Conservation (phyloP, 2,888 invertebrate genomes). For the Drosophila rubida region DNA sequence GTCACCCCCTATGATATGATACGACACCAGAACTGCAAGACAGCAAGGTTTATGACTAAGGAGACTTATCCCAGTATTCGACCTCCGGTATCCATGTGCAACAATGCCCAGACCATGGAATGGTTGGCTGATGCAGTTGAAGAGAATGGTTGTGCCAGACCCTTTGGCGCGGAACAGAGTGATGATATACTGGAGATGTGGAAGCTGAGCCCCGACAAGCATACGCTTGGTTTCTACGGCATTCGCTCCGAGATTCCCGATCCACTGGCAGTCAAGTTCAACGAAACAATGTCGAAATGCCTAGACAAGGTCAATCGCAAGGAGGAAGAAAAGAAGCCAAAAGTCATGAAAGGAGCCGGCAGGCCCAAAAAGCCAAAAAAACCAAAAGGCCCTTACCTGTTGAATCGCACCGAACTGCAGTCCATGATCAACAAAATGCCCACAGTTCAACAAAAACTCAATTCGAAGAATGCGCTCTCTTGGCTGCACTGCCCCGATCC, state of each 20-base stretch:
- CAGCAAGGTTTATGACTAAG: neutral
- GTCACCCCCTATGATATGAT: slow-evolving; percentile 46
- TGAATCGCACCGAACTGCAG: slow-evolving; percentile 44
- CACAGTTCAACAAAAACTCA: slow-evolving; percentile 29
- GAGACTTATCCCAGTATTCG: slow-evolving; percentile 55
- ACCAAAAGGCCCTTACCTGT: slow-evolving; percentile 48
- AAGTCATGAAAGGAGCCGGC: neutral
- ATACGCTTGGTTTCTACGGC: slow-evolving; percentile 53
- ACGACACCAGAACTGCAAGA: slow-evolving; percentile 59
- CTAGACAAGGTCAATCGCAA: slow-evolving; percentile 37
- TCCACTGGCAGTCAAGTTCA: slow-evolving; percentile 35
- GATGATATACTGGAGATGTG: slow-evolving; percentile 48
- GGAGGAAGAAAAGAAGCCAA: neutral
- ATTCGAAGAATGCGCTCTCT: slow-evolving; percentile 33
- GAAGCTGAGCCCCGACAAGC: slow-evolving; percentile 53
- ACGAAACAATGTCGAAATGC: slow-evolving; percentile 38
- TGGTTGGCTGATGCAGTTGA: slow-evolving; percentile 53
- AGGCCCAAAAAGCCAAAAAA: neutral
- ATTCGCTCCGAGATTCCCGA: slow-evolving; percentile 2
- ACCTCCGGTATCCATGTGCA: slow-evolving; percentile 58
- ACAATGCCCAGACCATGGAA: slow-evolving; percentile 2
- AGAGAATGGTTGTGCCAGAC: slow-evolving; percentile 35
- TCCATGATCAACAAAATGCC: slow-evolving; percentile 52
- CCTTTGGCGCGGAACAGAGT: slow-evolving; percentile 1
- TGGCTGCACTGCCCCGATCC: slow-evolving; percentile 34